Evolutionary conservation across 2,797 vertebrate genomes (phyloP).

Genomic region (Gymnothorax javanicus): DNA sequence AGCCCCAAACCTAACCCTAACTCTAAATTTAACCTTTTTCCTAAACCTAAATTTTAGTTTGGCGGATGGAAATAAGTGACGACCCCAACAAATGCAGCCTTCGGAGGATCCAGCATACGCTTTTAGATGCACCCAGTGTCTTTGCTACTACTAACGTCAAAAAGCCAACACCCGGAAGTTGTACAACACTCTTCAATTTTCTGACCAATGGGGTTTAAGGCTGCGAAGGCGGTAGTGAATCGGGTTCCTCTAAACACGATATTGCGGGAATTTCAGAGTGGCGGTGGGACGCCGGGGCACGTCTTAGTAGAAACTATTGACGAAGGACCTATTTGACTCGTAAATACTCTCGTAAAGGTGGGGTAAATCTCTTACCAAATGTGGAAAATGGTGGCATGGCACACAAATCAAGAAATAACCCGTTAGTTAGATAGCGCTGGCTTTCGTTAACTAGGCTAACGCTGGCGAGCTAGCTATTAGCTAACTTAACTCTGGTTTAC

Average conservation of each 20-base stretch:
- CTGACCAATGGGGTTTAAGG: slow-evolving; percentile 39
- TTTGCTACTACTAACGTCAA: background rate
- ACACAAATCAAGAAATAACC: background rate
- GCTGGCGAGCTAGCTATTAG: background rate
- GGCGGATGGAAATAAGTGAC: too few species aligned
- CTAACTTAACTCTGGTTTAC: background rate
- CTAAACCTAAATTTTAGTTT: too few species aligned
- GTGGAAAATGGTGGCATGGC: background rate
- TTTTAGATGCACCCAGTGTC: too few species aligned
- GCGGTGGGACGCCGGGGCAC: too few species aligned
- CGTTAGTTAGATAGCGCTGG: background rate
- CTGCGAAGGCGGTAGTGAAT: slow-evolving; percentile 40
- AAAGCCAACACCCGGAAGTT: slow-evolving; percentile 8
- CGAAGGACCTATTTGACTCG: background rate
- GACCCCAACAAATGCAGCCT: too few species aligned
- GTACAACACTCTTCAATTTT: background rate
- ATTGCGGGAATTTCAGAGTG: slow-evolving; percentile 71
- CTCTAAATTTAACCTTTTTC: too few species aligned
- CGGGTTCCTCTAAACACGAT: slow-evolving; percentile 33
- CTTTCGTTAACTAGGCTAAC: background rate
- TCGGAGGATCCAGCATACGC: too few species aligned
- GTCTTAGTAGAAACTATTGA: background rate
- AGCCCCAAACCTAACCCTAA: too few species aligned
- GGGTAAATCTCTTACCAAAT: background rate
- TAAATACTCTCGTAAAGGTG: slow-evolving; percentile 8